Evolutionary conservation across 2,888 invertebrate genomes (phyloP).

Genomic region (Ganaspis brasiliensis): DNA sequence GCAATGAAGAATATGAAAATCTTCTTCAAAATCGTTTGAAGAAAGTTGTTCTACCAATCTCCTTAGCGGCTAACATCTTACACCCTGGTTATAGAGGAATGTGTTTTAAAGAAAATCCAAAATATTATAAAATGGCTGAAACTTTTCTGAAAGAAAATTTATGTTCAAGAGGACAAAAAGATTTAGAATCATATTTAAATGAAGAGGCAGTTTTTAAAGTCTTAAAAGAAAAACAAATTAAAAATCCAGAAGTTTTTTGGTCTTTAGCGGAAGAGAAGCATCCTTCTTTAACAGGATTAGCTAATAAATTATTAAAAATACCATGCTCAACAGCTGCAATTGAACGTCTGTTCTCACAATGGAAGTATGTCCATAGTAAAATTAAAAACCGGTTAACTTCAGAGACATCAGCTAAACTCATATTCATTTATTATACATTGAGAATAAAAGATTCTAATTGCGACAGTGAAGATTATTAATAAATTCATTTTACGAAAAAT

Average conservation of each 20-base stretch:
- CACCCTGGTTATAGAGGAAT: neutral
- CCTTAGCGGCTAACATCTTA: neutral
- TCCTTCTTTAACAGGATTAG: neutral
- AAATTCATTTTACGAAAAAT: too few relatives aligned
- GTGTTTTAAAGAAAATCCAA: neutral
- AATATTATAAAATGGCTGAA: neutral
- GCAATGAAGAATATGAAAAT: conserved; percentile 10
- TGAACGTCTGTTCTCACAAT: conserved; percentile 38
- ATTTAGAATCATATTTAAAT: neutral
- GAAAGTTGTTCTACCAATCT: neutral
- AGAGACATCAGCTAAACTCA: conserved; percentile 19
- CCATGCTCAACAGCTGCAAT: conserved; percentile 20
- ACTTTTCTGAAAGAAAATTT: neutral
- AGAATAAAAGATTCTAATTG: neutral
- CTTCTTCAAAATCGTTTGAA: neutral
- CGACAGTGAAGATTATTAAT: neutral
- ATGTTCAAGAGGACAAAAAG: neutral
- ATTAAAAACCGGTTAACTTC: conserved; percentile 21
- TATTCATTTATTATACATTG: conserved; percentile 28
- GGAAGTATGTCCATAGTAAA: conserved; percentile 19
- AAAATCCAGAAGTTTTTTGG: neutral
- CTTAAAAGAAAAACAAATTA: neutral
- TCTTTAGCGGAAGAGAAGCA: neutral
- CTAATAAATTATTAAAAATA: neutral
- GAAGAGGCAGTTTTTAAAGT: too few relatives aligned